Conservation (phyloP, 2,797 vertebrate species). For the Babyrousa celebensis region DNA sequence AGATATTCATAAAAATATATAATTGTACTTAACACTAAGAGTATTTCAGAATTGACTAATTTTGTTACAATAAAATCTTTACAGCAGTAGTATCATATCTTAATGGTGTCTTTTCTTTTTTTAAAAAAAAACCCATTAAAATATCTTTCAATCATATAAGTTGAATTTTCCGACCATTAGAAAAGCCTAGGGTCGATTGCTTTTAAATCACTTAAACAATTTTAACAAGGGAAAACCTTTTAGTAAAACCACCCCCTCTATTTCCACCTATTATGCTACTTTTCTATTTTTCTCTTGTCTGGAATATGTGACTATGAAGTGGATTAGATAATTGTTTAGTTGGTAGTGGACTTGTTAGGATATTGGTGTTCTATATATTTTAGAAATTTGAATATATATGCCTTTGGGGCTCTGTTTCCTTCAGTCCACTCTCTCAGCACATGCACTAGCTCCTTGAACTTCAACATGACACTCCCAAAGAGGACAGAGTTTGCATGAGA, state of each 20-base stretch:
- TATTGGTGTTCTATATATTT: background rate
- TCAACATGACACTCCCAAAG: background rate
- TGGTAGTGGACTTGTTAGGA: background rate
- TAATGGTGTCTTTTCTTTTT: background rate
- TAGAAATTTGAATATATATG: background rate
- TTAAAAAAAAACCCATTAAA: background rate
- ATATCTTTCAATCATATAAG: background rate
- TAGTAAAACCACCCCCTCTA: background rate
- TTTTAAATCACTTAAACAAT: slow-evolving; percentile 71
- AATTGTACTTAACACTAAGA: background rate
- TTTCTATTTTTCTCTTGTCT: slow-evolving; percentile 35
- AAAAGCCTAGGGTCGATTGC: slow-evolving; percentile 23
- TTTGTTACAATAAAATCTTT: slow-evolving; percentile 54
- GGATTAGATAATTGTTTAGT: background rate
- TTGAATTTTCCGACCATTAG: slow-evolving; percentile 38
- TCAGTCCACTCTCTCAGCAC: background rate
- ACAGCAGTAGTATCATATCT: background rate
- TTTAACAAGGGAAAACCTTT: background rate
- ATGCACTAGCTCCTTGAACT: background rate
- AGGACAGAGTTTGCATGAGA: background rate
- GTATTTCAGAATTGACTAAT: slow-evolving; percentile 2
- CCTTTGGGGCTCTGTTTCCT: background rate
- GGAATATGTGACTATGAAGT: background rate
- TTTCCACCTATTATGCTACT: slow-evolving; percentile 13
- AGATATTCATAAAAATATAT: slow-evolving; percentile 55